A percentile compares a stretch with the other conserved stretches of the same genome.
Evolutionary conservation across 2,888 invertebrate species (phyloP).

Genomic region (Tupiocoris notatus): DNA sequence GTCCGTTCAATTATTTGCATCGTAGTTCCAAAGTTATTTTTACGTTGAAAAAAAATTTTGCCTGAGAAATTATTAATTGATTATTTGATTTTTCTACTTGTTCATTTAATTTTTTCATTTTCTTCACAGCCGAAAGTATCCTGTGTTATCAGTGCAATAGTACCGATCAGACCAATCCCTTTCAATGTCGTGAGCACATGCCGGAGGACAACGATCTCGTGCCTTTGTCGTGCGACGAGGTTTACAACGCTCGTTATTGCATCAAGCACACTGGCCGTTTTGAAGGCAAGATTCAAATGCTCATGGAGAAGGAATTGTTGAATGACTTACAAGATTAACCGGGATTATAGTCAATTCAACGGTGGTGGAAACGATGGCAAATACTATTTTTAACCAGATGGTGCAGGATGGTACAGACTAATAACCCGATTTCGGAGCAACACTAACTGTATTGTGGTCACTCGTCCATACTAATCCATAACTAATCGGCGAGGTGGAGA

Average conservation of each 20-base stretch:
- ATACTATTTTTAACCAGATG: too few relatives aligned
- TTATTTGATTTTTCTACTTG: background rate
- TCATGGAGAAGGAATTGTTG: too few relatives aligned
- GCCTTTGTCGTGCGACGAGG: constrained; percentile 70
- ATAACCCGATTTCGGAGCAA: too few relatives aligned
- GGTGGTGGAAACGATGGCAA: too few relatives aligned
- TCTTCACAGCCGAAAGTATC: constrained; percentile 61
- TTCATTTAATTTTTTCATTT: constrained; percentile 2
- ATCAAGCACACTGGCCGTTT: constrained; percentile 89
- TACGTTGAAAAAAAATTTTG: too few relatives aligned
- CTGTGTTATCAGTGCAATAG: constrained; percentile 89
- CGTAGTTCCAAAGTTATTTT: background rate
- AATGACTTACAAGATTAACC: too few relatives aligned
- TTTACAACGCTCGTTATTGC: constrained; percentile 84
- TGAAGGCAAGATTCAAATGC: constrained; percentile 64
- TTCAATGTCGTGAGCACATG: constrained; percentile 81
- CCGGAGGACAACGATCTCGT: constrained; percentile 64
- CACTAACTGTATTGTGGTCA: too few relatives aligned
- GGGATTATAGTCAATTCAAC: too few relatives aligned
- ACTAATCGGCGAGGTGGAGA: too few relatives aligned
- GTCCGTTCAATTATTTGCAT: too few relatives aligned
- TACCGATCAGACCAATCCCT: constrained; percentile 70
- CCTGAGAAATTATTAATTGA: background rate
- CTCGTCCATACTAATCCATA: too few relatives aligned
- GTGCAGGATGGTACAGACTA: too few relatives aligned